A percentile compares a stretch with the other conserved stretches of the same genome.
Evolutionary conservation across 2,888 invertebrate species (phyloP).

Genomic region (Crematogaster levior): DNA sequence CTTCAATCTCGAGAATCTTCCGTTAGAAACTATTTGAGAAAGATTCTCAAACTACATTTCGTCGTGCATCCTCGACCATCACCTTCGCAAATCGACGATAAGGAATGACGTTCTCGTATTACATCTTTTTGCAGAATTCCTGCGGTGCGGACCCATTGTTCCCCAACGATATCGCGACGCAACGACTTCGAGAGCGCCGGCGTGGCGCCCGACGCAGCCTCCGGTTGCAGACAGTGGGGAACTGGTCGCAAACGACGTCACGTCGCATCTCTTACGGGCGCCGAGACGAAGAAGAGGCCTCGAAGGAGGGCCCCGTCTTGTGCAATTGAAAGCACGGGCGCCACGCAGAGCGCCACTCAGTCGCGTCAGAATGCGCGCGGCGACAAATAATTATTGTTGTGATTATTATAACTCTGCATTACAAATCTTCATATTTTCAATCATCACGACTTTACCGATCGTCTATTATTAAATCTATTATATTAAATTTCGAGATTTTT

Average conservation of each 20-base stretch:
- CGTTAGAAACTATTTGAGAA: no score
- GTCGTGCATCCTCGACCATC: neutral
- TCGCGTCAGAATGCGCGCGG: neutral
- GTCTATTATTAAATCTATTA: neutral
- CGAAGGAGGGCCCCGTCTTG: conserved; percentile 1
- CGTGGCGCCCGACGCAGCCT: neutral
- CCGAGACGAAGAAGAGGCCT: conserved; percentile 16
- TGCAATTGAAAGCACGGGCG: neutral
- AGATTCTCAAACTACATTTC: neutral
- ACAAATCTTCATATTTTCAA: neutral
- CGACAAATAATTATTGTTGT: neutral
- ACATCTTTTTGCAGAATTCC: neutral
- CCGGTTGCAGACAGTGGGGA: conserved; percentile 1
- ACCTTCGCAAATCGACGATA: neutral
- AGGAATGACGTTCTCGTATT: neutral
- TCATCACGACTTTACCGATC: neutral
- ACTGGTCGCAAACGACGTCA: neutral
- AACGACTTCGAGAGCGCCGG: neutral
- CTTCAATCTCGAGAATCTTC: neutral
- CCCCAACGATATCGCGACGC: neutral
- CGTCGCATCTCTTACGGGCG: conserved; percentile 15
- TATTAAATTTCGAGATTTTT: neutral
- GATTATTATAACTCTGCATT: neutral
- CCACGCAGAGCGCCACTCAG: neutral
- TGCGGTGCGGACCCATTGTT: neutral